Base-by-base conservation (phyloP, 2,797 vertebrate species). In the Neostethus bicornis region DNA sequence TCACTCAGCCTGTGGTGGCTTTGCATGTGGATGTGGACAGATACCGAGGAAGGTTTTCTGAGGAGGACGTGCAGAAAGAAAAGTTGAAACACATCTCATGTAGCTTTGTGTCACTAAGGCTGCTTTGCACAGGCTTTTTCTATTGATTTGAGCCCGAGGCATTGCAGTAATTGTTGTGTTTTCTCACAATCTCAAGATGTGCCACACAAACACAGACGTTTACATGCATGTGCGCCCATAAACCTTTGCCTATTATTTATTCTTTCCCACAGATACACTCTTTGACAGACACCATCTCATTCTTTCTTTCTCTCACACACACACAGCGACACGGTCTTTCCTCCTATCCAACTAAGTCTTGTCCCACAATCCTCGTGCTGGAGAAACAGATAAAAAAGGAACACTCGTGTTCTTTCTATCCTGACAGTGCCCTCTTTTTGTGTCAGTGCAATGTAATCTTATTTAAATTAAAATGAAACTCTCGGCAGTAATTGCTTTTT, bases 401-500 rank as follows among this genome's bases (percentile, higher is more conserved):
- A 76, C 79, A 77, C 86, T 88, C 53, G 24, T 89, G 86, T 85
- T 87, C 79, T 61, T 84, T 83, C 86, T 73, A 83, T 87, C 71
- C 77, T 58, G 88, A 85, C 79, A 85, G 80, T 70, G 68, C 61
- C 67, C 62, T 66, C 83, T 89, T 88, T 86, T 81, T 81, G 85
- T 71, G 80, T 79, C 81, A 81, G 84, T 90, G 88, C 90, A 92
- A 91, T 87, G 86, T 88, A 88, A 91, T 90, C 88, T 86, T 79
- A 88, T 90, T 92, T 86, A 90, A 91, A 92, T 91, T 87, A 88
- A 92, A 92, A 89, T 85, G 78, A 89, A 91, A 87, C 86, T 74
- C 88, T 91, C 85, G 81, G 79, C 78, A 66, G 84, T 91, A 92
- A 92, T 92, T 92, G 89, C 87, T 91, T 92, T 92, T 87, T 85